These are phyloP conservation scores for Chloromyia formosa DNA, from an alignment of 2,888 invertebrate genomes.

Conservation along the genomic window DNA sequence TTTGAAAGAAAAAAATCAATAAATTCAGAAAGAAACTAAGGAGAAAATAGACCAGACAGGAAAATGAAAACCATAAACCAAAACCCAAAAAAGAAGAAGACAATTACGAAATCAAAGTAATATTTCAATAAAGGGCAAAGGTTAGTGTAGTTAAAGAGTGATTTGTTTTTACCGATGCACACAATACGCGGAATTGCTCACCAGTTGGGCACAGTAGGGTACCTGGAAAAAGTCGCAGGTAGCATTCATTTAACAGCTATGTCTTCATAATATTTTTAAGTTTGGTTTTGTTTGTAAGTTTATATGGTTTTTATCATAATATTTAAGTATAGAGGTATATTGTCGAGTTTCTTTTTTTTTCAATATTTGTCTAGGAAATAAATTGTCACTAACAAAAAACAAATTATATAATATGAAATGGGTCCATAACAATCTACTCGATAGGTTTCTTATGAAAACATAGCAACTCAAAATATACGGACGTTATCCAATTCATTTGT, in stretches of 20 bases:
- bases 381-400: not conserved
- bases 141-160: slow-evolving; percentile 67
- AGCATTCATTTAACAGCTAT: slow-evolving; percentile 46
- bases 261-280: slow-evolving; percentile 42
- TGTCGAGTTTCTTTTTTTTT: slow-evolving; percentile 14
- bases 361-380: not conserved
- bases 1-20: too few relatives aligned
- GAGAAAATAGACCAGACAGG: not conserved
- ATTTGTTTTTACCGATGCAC: slow-evolving; percentile 91
- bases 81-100: not conserved
- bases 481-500: not conserved
- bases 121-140: slow-evolving; percentile 44
- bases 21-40: slow-evolving; percentile 1
- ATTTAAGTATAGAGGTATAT: slow-evolving; percentile 9
- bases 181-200: slow-evolving; percentile 95
- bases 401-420: too few relatives aligned
- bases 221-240: slow-evolving; percentile 69
- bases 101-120: slow-evolving; percentile 27
- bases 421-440: slow-evolving; percentile 8
- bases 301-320: not conserved
- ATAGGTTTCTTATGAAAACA: slow-evolving; percentile 44
- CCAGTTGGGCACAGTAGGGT: slow-evolving; percentile 93
- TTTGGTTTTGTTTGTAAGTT: slow-evolving; percentile 33
- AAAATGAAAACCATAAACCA: slow-evolving; percentile 30
- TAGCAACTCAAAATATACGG: slow-evolving; percentile 20